These are phyloP conservation scores for Baronia brevicornis DNA, from an alignment of 2,888 invertebrate species.

Conservation along the genomic window DNA sequence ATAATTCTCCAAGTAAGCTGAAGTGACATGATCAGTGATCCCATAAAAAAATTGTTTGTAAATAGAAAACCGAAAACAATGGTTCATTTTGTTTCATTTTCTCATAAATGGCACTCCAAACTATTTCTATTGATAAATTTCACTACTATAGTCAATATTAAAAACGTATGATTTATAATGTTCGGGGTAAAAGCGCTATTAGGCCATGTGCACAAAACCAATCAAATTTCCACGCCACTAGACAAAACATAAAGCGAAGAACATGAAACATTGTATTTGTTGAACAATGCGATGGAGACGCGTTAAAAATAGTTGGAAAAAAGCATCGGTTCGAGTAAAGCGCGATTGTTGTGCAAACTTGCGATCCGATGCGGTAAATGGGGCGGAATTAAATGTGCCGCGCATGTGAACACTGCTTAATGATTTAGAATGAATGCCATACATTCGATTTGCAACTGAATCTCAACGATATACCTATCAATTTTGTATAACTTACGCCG, in stretches of 20 bases:
- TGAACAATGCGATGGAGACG: conserved; percentile 48
- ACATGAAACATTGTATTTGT: conserved; percentile 42
- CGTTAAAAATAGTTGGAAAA: conserved; percentile 63
- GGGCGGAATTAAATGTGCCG: conserved; percentile 61
- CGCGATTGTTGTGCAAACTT: conserved; percentile 67
- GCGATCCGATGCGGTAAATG: conserved; percentile 68
- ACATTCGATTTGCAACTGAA: conserved; percentile 16
- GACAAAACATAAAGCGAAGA: conserved; percentile 38
- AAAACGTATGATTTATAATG: conserved; percentile 49
- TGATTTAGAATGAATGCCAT: conserved; percentile 53
- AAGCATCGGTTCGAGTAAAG: conserved; percentile 67
- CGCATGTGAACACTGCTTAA: conserved; percentile 66
- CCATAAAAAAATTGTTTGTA: too few species aligned
- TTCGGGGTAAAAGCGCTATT: conserved; percentile 41
- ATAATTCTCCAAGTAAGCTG: too few species aligned
- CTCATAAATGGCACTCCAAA: too few species aligned
- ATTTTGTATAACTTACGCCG: conserved; percentile 7
- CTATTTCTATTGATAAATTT: conserved; percentile 15
- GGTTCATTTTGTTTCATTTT: too few species aligned
- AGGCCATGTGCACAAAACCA: conserved; percentile 62
- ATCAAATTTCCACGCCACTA: conserved; percentile 69
- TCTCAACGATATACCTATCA: not conserved
- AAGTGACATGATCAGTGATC: too few species aligned
- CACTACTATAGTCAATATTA: conserved; percentile 16
- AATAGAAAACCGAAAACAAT: too few species aligned